Evolutionary conservation across 2,797 vertebrate genomes (phyloP), one percentile per base, ranked within the genome.

Genomic region (Sus cebifrons): DNA sequence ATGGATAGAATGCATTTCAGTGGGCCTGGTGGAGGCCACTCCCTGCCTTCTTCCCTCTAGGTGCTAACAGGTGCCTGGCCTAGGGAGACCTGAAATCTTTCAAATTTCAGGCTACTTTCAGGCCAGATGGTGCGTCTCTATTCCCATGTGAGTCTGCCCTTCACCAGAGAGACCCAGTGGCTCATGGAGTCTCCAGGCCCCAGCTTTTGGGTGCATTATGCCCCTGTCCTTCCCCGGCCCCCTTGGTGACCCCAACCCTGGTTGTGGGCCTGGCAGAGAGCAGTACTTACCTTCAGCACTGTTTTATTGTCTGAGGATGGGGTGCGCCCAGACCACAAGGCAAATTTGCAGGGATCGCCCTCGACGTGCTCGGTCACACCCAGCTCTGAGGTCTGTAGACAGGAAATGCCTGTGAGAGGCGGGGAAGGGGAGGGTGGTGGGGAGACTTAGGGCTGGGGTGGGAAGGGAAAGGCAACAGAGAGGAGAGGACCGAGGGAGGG

Each of bases 221-320:
- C 21, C 20, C 49, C 71, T 23, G 27, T 12, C 9, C 44, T 68
- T 52, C 49, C 15, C 5, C 20, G 20, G 10, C 27, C 7, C 14
- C 87, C 3, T 49, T 15, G 13, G 21, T 25, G 14, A 10, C 5
- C 20, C 71, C 70, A 68, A 14, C n/a, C 62, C 10, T 2, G 2
- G 10, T 18, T 73, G 58, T 9, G 4, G 10, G 68, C 73, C 32
- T 29, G 52, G 60, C 90, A 93, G 67, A 75, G 40, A 29, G 67
- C 44, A 73, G 86, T 17, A 98, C 98, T 97, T 96, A 99, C 99
- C 99, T 99, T 99, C 40, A 99, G 99, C 71, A 99, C 99, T 3
- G 99, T 99, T 98, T 99, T 99, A 96, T 99, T 99, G 98, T 99
- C 99, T 64, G 99, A 99, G 75, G 99, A 99, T 1, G 99, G 99